Base-by-base conservation (phyloP, 2,113 vertebrate species). In the Geococcyx californianus region DNA sequence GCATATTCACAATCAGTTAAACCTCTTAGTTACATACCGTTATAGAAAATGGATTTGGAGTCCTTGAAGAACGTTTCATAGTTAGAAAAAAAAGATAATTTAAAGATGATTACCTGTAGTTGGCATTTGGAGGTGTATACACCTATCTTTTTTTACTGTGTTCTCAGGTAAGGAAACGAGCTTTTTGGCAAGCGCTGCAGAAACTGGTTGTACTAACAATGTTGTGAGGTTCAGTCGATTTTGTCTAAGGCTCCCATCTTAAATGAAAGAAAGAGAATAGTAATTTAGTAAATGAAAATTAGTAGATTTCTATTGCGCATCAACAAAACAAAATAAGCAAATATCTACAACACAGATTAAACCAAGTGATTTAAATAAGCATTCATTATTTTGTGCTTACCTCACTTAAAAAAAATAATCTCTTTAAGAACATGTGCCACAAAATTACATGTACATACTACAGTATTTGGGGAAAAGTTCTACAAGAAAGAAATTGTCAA, bases 151-250 rank as follows among this genome's bases (percentile, higher is more conserved):
- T 74, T 82, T 95, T 42, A 56, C 45, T 64, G 66, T 25, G 25
- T 93, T 89, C 49, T 96, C 90, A 16, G 96, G 86, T 1, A 95
- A 95, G 42, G 98, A 98, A 68, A 98, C 29, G 7, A 99, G 96
- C 40, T 96, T 98, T 96, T 97, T 98, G 84, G 98, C 99, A 12
- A 99, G 98, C 54, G 94, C 86, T 17, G 98, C 96, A 44, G 99
- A 99, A 93, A 99, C 97, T 49, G 99, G 99, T 95, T 99, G 99
- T 13, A 99, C 99, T 80, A 99, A 83, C 44, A 99, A 82, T 5
- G 97, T 97, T 7, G 99, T 99, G 87, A 99, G 97, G 95, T 98
- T 98, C 51, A 56, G 55, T 19, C 56, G 96, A 58, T 94, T 95
- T 40, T 98, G 97, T 87, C 98, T 98, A 89, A 98, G 98, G 95